Conservation (phyloP, 2,797 vertebrate species). For the Enteromius anoplus region DNA sequence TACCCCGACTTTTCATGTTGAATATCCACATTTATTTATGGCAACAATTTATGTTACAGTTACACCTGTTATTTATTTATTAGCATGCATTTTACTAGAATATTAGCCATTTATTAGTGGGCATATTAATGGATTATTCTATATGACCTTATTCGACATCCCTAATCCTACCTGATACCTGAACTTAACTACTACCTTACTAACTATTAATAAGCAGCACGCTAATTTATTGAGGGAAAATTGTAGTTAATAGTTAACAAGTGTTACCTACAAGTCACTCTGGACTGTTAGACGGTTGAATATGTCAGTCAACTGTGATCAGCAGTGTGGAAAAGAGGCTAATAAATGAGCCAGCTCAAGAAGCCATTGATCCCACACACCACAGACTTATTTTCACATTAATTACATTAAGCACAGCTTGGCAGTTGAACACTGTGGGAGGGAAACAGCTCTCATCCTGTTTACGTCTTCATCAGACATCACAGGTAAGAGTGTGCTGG, state of each 20-base stretch:
- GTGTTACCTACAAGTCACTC: neutral
- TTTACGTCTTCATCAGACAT: constrained; percentile 4
- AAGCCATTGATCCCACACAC: constrained; percentile 34
- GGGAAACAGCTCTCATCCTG: neutral
- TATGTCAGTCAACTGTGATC: constrained; percentile 6
- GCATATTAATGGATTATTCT: too few relatives aligned
- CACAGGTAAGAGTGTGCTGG: constrained; percentile 68
- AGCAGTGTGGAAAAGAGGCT: constrained; percentile 22
- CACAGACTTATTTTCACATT: constrained; percentile 13
- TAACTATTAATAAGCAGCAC: too few relatives aligned
- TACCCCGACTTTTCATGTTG: neutral
- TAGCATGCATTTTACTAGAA: too few relatives aligned
- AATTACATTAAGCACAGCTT: constrained; percentile 51
- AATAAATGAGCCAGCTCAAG: constrained; percentile 10
- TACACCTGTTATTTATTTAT: too few relatives aligned
- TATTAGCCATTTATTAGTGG: too few relatives aligned
- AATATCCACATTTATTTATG: neutral
- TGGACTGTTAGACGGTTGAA: neutral
- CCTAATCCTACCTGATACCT: too few relatives aligned
- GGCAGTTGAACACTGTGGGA: constrained; percentile 32
- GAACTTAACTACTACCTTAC: too few relatives aligned
- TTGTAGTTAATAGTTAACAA: too few relatives aligned
- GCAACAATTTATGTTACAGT: too few relatives aligned
- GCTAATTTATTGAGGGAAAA: too few relatives aligned
- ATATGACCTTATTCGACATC: too few relatives aligned